Conservation (phyloP, 2,113 vertebrate species). For the Reinhardtius hippoglossoides region DNA sequence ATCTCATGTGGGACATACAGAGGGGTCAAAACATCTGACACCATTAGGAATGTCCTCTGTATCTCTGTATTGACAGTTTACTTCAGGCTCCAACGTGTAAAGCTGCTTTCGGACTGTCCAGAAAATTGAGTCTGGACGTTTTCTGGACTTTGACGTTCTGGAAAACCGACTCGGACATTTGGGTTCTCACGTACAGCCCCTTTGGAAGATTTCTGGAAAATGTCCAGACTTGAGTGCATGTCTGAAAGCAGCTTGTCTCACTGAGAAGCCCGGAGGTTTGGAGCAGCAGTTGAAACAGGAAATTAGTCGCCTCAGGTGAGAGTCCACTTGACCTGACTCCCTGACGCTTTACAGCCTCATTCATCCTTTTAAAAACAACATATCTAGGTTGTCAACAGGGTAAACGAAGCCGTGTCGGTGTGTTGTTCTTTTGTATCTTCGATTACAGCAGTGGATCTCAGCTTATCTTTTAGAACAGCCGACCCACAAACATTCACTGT, state of each 20-base stretch:
- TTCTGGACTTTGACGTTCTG: no score
- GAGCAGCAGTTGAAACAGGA: not conserved
- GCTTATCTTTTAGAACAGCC: constrained; percentile 2
- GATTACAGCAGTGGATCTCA: constrained; percentile 6
- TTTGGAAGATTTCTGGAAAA: no score
- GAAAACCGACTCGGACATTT: no score
- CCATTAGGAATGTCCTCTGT: not conserved
- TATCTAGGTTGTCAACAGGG: not conserved
- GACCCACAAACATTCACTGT: constrained; percentile 47
- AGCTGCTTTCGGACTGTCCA: no score
- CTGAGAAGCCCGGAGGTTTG: no score
- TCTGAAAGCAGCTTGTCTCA: no score
- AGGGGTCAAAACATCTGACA: not conserved
- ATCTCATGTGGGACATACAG: not conserved
- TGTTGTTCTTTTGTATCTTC: no score
- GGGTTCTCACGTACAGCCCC: no score
- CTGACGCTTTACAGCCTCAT: not conserved
- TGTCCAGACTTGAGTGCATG: no score
- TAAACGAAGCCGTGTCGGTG: constrained; percentile 2
- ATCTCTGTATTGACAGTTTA: constrained; percentile 5
- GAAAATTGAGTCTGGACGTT: no score
- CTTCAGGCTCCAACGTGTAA: not conserved
- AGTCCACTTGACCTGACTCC: not conserved
- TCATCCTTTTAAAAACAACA: no score
- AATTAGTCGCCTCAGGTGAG: not conserved